Conservation (phyloP, 2,888 invertebrate species). For the Cataglyphis altisquamis region DNA sequence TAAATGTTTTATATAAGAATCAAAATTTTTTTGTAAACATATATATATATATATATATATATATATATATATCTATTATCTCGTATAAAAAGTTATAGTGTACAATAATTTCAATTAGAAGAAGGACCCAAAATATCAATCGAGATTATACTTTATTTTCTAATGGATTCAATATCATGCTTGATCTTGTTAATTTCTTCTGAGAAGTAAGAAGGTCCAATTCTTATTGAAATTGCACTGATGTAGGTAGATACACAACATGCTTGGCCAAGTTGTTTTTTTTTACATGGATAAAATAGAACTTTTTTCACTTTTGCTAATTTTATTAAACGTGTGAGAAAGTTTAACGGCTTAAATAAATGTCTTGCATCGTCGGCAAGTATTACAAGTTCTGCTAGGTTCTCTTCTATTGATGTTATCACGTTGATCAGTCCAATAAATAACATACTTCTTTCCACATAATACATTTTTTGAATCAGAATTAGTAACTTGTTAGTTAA, state of each 20-base stretch:
- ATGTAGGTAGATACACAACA: constrained; percentile 15
- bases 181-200: constrained; percentile 37
- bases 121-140: neutral
- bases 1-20: neutral
- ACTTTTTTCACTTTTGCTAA: constrained; percentile 12
- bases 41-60: neutral
- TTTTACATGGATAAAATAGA: neutral
- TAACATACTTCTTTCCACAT: constrained; percentile 10
- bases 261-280: constrained; percentile 24
- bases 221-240: constrained; percentile 41
- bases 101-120: neutral
- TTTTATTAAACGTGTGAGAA: constrained; percentile 17
- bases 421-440: constrained; percentile 39
- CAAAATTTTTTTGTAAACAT: neutral
- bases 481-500: constrained; percentile 19
- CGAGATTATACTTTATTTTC: neutral
- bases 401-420: constrained; percentile 8
- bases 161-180: neutral
- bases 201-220: constrained; percentile 11
- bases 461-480: constrained; percentile 38
- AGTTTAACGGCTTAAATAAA: constrained; percentile 33
- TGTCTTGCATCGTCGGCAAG: constrained; percentile 41
- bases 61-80: neutral
- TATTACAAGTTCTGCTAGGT: constrained; percentile 40
- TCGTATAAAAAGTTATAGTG: neutral